phyloP scores from a whole-genome alignment of 2,888 invertebrate species.

The Celastrina argiolus region DNA sequence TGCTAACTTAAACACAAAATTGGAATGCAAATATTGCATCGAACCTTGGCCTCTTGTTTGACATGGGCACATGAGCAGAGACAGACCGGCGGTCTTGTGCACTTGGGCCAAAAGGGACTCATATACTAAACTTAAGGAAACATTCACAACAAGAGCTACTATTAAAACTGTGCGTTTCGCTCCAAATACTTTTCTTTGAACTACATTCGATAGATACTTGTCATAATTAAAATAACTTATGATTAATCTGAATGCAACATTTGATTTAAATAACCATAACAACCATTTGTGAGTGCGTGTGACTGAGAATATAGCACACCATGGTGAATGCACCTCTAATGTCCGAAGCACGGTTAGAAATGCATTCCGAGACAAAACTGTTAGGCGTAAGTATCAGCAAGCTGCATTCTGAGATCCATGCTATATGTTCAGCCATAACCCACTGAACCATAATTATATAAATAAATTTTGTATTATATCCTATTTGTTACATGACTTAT shows the following conservation, averaged over 20 bases:
- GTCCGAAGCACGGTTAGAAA: constrained; percentile 37
- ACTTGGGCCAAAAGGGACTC: constrained; percentile 40
- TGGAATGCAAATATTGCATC: constrained; percentile 79
- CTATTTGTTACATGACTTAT: constrained; percentile 47
- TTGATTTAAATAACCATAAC: constrained; percentile 69
- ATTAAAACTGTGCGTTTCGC: constrained; percentile 69
- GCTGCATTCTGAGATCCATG: constrained; percentile 77
- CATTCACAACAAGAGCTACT: constrained; percentile 59
- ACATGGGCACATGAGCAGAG: constrained; percentile 17
- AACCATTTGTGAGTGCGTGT: constrained; percentile 68
- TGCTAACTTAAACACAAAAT: constrained; percentile 72
- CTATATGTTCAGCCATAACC: constrained; percentile 71
- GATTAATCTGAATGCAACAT: constrained; percentile 73
- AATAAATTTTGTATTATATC: constrained; percentile 57
- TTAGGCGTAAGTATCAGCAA: constrained; percentile 55
- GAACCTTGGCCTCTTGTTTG: constrained; percentile 56
- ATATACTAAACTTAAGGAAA: constrained; percentile 47
- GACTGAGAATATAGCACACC: constrained; percentile 69
- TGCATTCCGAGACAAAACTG: constrained; percentile 47
- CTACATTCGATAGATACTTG: constrained; percentile 71
- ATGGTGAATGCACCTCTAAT: constrained; percentile 46
- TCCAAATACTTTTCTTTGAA: constrained; percentile 67
- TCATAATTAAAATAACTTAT: constrained; percentile 65
- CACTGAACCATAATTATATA: constrained; percentile 68
- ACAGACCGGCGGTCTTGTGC: constrained; percentile 31